Base-by-base conservation (phyloP, 2,113 vertebrate genomes). In the Trogon surrucura region DNA sequence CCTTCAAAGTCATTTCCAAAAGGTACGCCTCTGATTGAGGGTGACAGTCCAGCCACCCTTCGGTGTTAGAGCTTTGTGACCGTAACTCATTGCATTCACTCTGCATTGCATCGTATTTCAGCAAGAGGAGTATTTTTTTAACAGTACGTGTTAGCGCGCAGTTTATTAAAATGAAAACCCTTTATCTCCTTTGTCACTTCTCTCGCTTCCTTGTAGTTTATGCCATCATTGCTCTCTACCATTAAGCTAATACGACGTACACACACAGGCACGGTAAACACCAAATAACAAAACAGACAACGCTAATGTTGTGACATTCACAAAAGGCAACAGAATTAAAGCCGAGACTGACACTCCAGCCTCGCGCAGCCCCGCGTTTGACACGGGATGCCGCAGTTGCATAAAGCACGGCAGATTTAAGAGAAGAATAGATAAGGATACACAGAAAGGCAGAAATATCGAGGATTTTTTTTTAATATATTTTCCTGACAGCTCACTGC, bases 381-480 rank as follows among this genome's bases (percentile, higher is more conserved):
- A 65, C 78, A 53, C 0, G 0, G 19, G 29, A 16, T 53, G 88
- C 79, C 62, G 57, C 27, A 1, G 2, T 13, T 12, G 1, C 64
- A 34, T 6, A 26, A 57, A 56, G 60, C 85, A 69, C 1, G 0
- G 36, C 9, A 61, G 36, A 74, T 64, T 48, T 18, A 26, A 69
- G 23, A 44, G 60, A 50, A 50, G 30, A 73, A 56, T 7, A 7
- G 29, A 53, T 2, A 51, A 41, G 44, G 61, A 62, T 29, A 54
- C 18, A 30, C 29, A 70, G 34, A 72, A 65, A 71, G 30, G 50
- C 30, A 89, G 48, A 62, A 82, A 45, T 16, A 38, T 11, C 51
- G 44, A 79, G 27, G 27, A 23, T 11, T 11, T 50, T 17, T 17
- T 77, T 22, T 1, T 3, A 13, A 53, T 44, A 4, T 19, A 30